Evolutionary conservation across 2,888 invertebrate species (phyloP).

Genomic region (Drosophila dives): DNA sequence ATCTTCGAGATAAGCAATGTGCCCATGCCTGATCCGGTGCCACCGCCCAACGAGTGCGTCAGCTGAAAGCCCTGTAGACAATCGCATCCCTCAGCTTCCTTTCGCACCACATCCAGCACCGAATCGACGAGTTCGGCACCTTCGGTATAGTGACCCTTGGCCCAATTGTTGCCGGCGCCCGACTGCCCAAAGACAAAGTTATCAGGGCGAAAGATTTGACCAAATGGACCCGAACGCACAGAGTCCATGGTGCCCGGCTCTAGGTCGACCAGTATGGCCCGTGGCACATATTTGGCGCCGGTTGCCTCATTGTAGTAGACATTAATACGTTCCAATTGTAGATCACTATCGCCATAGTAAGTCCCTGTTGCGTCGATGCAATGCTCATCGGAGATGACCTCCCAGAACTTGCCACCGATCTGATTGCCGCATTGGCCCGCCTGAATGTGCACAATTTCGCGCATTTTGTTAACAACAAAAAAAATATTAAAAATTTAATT

Average conservation of each 20-base stretch:
- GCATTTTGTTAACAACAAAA: constrained; percentile 87
- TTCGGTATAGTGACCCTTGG: constrained; percentile 97
- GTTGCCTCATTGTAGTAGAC: constrained; percentile 98
- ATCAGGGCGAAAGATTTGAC: constrained; percentile 97
- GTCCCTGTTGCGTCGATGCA: constrained; percentile 96
- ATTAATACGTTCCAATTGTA: constrained; percentile 97
- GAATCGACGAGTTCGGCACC: constrained; percentile 95
- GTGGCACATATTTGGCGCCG: constrained; percentile 96
- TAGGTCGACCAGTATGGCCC: constrained; percentile 96
- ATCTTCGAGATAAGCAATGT: constrained; percentile 95
- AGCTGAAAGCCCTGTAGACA: constrained; percentile 93
- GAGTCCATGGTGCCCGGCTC: constrained; percentile 99
- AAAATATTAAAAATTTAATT: constrained; percentile 11
- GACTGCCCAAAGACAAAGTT: constrained; percentile 97
- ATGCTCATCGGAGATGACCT: constrained; percentile 98
- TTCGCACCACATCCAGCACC: constrained; percentile 92
- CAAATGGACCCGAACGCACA: constrained; percentile 96
- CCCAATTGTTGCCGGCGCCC: constrained; percentile 95
- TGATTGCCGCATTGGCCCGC: constrained; percentile 98
- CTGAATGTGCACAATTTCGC: constrained; percentile 98
- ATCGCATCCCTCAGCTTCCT: constrained; percentile 95
- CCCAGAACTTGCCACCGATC: constrained; percentile 98
- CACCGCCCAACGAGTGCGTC: constrained; percentile 94
- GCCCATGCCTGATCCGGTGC: constrained; percentile 95
- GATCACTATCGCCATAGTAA: constrained; percentile 95